Base-by-base conservation (phyloP, 1,140 invertebrate genomes). In the Drosophila willistoni region DNA sequence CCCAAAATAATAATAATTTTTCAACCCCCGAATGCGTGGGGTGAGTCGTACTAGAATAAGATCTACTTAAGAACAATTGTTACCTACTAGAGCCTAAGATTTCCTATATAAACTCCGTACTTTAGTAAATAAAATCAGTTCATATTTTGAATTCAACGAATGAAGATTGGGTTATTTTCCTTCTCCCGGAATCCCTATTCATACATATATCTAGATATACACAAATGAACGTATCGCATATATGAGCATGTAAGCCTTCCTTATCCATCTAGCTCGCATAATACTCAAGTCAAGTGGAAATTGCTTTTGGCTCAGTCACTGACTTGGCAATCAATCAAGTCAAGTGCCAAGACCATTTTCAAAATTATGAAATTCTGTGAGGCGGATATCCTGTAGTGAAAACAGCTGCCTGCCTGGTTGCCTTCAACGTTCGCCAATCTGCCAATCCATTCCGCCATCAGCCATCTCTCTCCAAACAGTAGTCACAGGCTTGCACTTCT, bases 311-410 rank as follows among this genome's bases (percentile, higher is more conserved):
- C 74, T 77, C 74, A 84, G 69, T 76, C 82, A 68, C 41, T 81
- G 71, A 78, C 78, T 81, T 79, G 82, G 75, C 82, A 87, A 82
- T 85, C 82, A 85, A 85, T 85, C 82, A 87, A 87, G 68, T 85
- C 71, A 82, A 75, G 79, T 81, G 74, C 77, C 51, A 41, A 59
- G 68, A 47, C 60, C 63, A 64, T 67, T 71, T 39, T 47, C 19
- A 51, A 77, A 87, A 73, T 86, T 86, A 86, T 86, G 83, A 87
- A 87, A 83, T 77, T 87, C 76, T 73, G 61, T 55, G 54, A 71
- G 54, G 64, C 79, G 82, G 79, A 85, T 72, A 86, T 85, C 78
- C 81, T 85, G 68, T 47, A 75, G 47, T 41, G 63, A 62, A 56
- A 75, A 65, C 12, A 17, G 13, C 12, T 14, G 55, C 29, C 12